Conservation (phyloP, 2,888 invertebrate species). For the Siphlonurus alternatus region DNA sequence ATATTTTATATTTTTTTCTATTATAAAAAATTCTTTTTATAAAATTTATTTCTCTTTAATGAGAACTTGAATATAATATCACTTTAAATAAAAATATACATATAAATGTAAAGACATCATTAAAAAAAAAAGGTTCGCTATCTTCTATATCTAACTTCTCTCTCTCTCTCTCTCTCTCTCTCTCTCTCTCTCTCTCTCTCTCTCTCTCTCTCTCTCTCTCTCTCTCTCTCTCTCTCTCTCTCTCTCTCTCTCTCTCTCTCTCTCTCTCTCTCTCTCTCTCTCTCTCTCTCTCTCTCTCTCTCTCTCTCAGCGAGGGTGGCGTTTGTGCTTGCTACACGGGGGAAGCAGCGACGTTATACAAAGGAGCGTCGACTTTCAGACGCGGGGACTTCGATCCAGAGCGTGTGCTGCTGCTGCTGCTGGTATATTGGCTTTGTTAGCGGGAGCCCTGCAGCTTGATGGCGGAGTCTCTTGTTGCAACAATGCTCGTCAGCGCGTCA, state of each 20-base stretch:
- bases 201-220: neutral
- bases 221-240: neutral
- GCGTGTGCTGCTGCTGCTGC: no score
- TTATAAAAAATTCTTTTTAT: no score
- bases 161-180: neutral
- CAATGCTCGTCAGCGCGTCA: neutral
- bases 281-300: neutral
- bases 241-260: neutral
- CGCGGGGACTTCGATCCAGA: no score
- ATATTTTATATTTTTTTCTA: no score
- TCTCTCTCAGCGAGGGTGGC: neutral
- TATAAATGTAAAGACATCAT: neutral
- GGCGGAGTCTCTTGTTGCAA: neutral
- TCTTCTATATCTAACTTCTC: no score
- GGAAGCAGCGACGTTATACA: no score
- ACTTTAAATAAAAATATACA: neutral
- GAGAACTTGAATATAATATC: neutral
- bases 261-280: conserved; percentile 4
- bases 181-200: neutral
- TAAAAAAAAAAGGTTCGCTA: conserved; percentile 1
- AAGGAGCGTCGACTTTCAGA: no score
- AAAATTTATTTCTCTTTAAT: no score
- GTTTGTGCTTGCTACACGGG: no score
- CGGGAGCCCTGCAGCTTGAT: no score
- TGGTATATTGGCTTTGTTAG: no score